Conservation (phyloP, 2,113 vertebrate genomes). For the Hypomesus transpacificus region DNA sequence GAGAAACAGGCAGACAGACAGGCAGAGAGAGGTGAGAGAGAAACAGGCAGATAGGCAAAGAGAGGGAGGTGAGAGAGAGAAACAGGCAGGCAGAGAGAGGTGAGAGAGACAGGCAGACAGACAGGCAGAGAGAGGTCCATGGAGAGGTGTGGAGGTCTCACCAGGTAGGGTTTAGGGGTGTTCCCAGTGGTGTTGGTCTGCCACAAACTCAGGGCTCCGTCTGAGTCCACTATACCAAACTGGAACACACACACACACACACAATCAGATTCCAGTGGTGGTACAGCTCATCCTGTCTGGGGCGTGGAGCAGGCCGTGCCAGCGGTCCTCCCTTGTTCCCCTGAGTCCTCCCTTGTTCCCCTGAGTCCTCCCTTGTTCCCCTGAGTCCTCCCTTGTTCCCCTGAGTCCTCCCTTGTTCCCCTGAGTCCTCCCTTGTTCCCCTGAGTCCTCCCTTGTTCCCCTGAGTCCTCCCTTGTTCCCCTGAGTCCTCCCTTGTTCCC, state of each 20-base stretch:
- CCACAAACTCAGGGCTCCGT: slow-evolving; percentile 94
- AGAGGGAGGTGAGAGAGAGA: neutral
- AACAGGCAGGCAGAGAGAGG: neutral
- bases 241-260: slow-evolving; percentile 50
- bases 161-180: slow-evolving; percentile 90
- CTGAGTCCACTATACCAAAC: slow-evolving; percentile 96
- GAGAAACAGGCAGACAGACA: neutral
- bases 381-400: slow-evolving; percentile 99
- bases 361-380: slow-evolving; percentile 99
- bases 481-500: no score
- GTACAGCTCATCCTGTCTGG: neutral
- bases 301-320: neutral
- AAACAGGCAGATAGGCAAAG: neutral
- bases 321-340: slow-evolving; percentile 86
- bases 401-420: slow-evolving; percentile 99
- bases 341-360: slow-evolving; percentile 99
- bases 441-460: slow-evolving; percentile 99
- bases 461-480: slow-evolving; percentile 99
- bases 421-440: slow-evolving; percentile 99
- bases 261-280: no score
- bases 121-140: neutral
- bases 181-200: slow-evolving; percentile 89
- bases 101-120: neutral
- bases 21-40: neutral
- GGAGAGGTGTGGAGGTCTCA: slow-evolving; percentile 56